A percentile compares a stretch with the other conserved stretches of the same genome.
These are phyloP conservation scores for Colius striatus DNA, from an alignment of 2,113 vertebrate species.

Conservation along the genomic window DNA sequence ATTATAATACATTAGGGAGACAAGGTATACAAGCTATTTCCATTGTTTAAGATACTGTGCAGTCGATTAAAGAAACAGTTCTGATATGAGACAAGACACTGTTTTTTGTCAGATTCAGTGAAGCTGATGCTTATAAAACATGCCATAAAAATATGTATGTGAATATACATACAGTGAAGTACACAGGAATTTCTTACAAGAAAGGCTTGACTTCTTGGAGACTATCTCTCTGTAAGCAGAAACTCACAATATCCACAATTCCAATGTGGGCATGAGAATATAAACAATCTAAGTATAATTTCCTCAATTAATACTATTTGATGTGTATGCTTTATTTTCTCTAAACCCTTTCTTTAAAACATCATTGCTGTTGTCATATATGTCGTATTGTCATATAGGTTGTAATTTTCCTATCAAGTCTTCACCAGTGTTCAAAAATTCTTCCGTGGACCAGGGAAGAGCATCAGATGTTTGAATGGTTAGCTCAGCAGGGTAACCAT, in stretches of 20 bases:
- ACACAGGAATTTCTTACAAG: neutral
- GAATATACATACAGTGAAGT: neutral
- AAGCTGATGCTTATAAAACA: neutral
- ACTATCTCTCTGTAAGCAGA: neutral
- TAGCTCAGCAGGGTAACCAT: neutral
- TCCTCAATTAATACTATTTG: neutral
- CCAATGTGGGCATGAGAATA: accelerated
- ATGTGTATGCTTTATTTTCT: neutral
- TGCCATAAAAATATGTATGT: neutral
- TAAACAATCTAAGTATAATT: neutral
- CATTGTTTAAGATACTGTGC: neutral
- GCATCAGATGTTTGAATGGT: neutral
- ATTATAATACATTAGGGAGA: neutral
- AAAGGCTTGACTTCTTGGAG: neutral
- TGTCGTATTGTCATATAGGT: no score
- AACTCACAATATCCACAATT: neutral
- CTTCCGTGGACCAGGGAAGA: neutral
- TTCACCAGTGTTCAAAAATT: neutral
- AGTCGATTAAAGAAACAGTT: neutral
- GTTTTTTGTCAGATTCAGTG: neutral
- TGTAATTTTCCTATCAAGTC: neutral
- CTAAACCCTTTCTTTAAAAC: neutral
- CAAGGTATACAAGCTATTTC: neutral
- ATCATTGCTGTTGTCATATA: neutral
- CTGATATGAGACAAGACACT: neutral